Evolutionary conservation across 2,113 vertebrate genomes (phyloP), one percentile per base, ranked within the genome.

Genomic region (Symphodus melops): DNA sequence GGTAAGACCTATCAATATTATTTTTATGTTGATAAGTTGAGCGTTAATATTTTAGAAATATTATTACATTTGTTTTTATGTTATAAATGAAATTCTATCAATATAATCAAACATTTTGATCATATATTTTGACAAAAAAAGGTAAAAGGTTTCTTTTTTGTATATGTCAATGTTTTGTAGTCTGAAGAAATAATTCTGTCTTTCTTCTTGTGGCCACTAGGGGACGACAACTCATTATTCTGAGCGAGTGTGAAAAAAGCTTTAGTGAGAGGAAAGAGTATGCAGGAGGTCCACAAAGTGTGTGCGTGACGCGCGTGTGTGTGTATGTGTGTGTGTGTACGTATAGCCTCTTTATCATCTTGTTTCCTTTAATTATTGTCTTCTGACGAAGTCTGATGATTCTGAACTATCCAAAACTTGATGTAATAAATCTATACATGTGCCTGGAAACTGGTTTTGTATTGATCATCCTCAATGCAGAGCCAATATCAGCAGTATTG

Each of bases 1-100:
- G 39, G 65, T 48, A 53, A 77, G 14, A 70, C 9, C 62, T 37
- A 49, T 83, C 53, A 84, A 25, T 68, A 77, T 4, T 3, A 20
- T 11, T 54, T 53, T 37, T 72, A 52, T 59, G 10, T 36, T 39
- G 42, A 2, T 16, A 5, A 13, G 14, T 46, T 13, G 9, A 2
- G 17, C 17, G 11, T 46, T 13, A 5, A 14, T 13, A 3, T 16
- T 14, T 46, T 46, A 13, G 1, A 12, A 46, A 46, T 48, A 17
- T 48, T 5, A 19, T 16, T 48, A 17, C 19, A 17, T 17, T 8
- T 48, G 11, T 48, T 17, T 48, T 48, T 17, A 0, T 17, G 7
- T 17, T 44, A 44, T 33, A 33, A 4, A 33, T 5, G 3, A 33
- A 33, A 33, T 33, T 44, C 3, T 14, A 44, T 44, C 13, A 5